Conservation (phyloP, 2,888 invertebrate species). For the Anagyrus pseudococci region DNA sequence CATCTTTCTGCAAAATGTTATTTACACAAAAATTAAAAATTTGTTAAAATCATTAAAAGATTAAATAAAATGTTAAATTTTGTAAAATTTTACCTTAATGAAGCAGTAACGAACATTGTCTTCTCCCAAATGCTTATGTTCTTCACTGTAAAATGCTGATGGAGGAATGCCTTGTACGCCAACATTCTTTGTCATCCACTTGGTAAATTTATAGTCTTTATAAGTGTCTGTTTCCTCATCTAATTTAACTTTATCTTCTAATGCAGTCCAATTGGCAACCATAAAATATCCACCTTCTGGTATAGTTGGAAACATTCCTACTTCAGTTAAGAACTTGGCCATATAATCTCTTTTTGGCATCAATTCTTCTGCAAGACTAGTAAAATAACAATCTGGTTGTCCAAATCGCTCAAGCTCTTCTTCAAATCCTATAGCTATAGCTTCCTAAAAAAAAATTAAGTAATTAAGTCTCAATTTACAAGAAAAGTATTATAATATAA, state of each 20-base stretch:
- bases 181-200: slow-evolving; percentile 93
- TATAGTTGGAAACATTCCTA: slow-evolving; percentile 88
- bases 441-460: slow-evolving; percentile 71
- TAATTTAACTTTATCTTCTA: slow-evolving; percentile 76
- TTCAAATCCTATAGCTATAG: slow-evolving; percentile 89
- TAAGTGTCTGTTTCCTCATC: slow-evolving; percentile 74
- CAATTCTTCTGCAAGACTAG: slow-evolving; percentile 76
- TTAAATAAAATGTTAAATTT: slow-evolving; percentile 6
- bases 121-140: slow-evolving; percentile 82
- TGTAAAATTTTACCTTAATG: slow-evolving; percentile 74
- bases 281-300: slow-evolving; percentile 99
- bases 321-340: slow-evolving; percentile 74
- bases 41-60: not conserved
- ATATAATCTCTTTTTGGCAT: slow-evolving; percentile 81
- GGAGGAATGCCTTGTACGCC: slow-evolving; percentile 94
- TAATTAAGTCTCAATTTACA: slow-evolving; percentile 1
- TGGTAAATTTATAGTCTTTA: slow-evolving; percentile 91
- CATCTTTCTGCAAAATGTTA: slow-evolving; percentile 71
- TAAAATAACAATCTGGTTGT: slow-evolving; percentile 83
- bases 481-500: not conserved
- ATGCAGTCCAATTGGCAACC: slow-evolving; percentile 87
- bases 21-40: slow-evolving; percentile 27
- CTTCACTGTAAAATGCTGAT: slow-evolving; percentile 86
- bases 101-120: slow-evolving; percentile 92
- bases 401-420: slow-evolving; percentile 75